Base-by-base conservation (phyloP, 92 coral and sea anemone genomes). In the Actinostola sp. region DNA sequence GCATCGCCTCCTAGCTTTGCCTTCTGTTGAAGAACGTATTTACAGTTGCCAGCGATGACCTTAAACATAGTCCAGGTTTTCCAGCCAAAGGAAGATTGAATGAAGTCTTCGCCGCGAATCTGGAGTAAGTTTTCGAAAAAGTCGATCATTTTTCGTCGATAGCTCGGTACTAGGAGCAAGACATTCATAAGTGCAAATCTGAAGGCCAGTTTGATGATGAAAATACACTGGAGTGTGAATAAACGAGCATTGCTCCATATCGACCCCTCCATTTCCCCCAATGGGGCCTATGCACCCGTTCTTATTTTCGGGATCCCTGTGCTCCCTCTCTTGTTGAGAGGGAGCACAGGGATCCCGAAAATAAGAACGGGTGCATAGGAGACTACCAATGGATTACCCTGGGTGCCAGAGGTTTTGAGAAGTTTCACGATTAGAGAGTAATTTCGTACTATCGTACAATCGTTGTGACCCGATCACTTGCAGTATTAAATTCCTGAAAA, bases 101-200 rank as follows among this genome's bases (percentile, higher is more conserved):
- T 51, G 61, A 87, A 82, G 61, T 76, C 70, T 66, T 87, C 92
- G 33, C 77, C 56, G 0, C 88, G 84, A 41, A 82, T 81, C 3
- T 64, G 33, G 1, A 77, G 71, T 41, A 71, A 6, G 54, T 66
- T 42, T 39, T 83, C 88, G 35, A 46, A 45, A 32, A 45, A 49
- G 34, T 41, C 70, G 28, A 68, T 71, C 68, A 82, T 44, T 17
- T 59, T 52, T 6, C 76, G 66, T 33, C 66, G 45, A 51, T 49
- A 38, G 49, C 55, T 38, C 15, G 88, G 88, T 1, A 82, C 19
- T 12, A 39, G 53, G 0, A 63, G 6, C 19, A 23, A 3, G 53
- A 63, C 20, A 33, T 63, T 63, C 10, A 63, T 63, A 51, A 63
- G 21, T 20, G 38, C 12, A 8, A 23, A 2, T 41, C 21, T 23